phyloP scores from a whole-genome alignment of 2,888 invertebrate genomes.

The Drosophila cyrtoloma region DNA sequence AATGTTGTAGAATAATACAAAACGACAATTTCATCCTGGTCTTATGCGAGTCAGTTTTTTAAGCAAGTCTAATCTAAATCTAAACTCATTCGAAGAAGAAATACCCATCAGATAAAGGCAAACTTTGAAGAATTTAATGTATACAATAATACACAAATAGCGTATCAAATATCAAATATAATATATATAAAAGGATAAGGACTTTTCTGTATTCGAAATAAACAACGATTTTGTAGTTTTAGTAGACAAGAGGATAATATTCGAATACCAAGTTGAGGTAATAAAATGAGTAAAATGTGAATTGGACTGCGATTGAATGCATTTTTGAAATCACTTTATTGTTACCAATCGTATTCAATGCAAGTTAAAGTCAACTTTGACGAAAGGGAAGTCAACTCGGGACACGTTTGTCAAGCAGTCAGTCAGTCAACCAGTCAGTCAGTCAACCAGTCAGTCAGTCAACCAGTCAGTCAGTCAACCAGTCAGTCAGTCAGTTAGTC shows the following conservation, averaged over 20 bases:
- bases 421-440: not conserved
- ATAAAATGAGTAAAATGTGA: not conserved
- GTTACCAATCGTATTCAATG: no score
- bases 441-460: not conserved
- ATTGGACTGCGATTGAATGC: no score
- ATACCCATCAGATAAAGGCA: not conserved
- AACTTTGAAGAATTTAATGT: not conserved
- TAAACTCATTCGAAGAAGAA: not conserved
- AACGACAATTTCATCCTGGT: not conserved
- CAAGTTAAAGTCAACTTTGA: no score
- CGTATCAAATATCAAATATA: not conserved
- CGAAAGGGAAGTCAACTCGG: no score
- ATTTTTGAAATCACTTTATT: no score
- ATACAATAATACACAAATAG: not conserved
- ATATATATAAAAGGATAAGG: not conserved
- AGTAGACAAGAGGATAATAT: not conserved
- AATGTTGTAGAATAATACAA: not conserved
- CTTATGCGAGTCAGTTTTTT: not conserved
- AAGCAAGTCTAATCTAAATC: not conserved
- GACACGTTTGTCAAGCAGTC: no score
- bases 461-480: not conserved
- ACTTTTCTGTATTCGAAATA: not conserved
- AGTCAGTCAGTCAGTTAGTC: not conserved
- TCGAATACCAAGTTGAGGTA: not conserved
- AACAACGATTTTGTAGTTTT: not conserved